Evolutionary conservation across 2,797 vertebrate species (phyloP).

Genomic region (Poeciliopsis paucimaculata): DNA sequence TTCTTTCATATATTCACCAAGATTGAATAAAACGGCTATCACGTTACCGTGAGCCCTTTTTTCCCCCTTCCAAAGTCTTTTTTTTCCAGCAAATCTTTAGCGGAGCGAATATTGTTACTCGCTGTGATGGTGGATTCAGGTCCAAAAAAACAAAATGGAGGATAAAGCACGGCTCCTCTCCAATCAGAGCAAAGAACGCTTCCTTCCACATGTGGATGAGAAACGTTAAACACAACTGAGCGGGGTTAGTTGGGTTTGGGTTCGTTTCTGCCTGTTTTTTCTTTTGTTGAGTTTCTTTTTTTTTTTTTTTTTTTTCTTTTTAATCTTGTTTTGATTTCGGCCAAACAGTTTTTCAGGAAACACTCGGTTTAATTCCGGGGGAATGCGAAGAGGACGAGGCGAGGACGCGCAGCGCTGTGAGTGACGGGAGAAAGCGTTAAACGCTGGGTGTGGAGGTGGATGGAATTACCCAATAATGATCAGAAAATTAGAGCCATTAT

Average conservation of each 20-base stretch:
- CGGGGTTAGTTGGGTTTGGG: slow-evolving; percentile 4
- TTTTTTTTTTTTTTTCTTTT: too few relatives aligned
- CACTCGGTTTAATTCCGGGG: slow-evolving; percentile 13
- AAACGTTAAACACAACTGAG: slow-evolving; percentile 16
- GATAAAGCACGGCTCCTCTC: slow-evolving; percentile 55
- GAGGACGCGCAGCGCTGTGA: slow-evolving; percentile 49
- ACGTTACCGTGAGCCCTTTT: slow-evolving; percentile 27
- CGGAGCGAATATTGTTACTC: slow-evolving; percentile 41
- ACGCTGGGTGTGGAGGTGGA: slow-evolving; percentile 71
- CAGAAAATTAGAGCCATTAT: slow-evolving; percentile 86
- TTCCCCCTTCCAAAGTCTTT: slow-evolving; percentile 38
- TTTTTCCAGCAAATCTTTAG: slow-evolving; percentile 42
- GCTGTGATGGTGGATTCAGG: slow-evolving; percentile 62
- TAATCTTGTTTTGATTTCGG: background rate
- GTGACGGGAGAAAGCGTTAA: slow-evolving; percentile 67
- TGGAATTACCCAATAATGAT: slow-evolving; percentile 86
- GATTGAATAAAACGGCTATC: slow-evolving; percentile 47
- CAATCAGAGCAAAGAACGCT: slow-evolving; percentile 57
- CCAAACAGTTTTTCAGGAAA: slow-evolving; percentile 18
- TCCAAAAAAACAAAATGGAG: slow-evolving; percentile 81
- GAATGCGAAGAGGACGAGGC: slow-evolving; percentile 36
- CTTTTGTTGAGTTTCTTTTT: too few relatives aligned
- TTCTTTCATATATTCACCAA: slow-evolving; percentile 5
- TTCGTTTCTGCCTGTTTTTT: background rate
- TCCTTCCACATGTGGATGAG: slow-evolving; percentile 36